Conservation (phyloP, 2,113 vertebrate species). For the Pagrus major region DNA sequence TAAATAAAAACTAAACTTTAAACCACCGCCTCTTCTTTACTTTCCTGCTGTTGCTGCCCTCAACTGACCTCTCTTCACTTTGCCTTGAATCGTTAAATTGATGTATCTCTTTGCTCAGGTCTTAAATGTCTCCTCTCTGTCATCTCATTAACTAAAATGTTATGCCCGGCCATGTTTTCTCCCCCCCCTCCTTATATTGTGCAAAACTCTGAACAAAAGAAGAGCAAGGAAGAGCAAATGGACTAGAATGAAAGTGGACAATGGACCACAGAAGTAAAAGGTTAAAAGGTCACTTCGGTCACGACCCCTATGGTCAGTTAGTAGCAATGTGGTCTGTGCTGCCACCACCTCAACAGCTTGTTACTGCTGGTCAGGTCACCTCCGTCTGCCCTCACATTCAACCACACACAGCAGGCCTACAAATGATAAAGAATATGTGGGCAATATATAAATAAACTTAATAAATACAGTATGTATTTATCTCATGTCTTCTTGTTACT, state of each 20-base stretch:
- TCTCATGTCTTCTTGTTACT: not conserved
- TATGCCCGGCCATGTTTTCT: constrained; percentile 44
- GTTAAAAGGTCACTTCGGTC: constrained; percentile 59
- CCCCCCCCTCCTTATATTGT: constrained; percentile 22
- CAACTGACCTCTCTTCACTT: not conserved
- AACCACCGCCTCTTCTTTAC: not conserved
- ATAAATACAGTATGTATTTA: not conserved
- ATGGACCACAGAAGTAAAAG: constrained; percentile 55
- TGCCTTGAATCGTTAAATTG: constrained; percentile 33
- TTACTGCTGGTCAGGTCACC: constrained; percentile 57
- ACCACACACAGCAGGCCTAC: constrained; percentile 34
- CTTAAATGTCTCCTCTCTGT: constrained; percentile 46
- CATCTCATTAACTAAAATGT: constrained; percentile 60
- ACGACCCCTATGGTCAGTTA: constrained; percentile 63
- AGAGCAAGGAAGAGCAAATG: constrained; percentile 50
- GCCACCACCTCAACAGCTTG: constrained; percentile 60
- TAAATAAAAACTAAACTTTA: not conserved
- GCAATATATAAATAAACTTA: not conserved
- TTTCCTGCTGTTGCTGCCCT: not conserved
- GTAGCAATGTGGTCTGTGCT: constrained; percentile 53
- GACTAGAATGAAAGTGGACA: constrained; percentile 57
- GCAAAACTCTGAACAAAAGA: constrained; percentile 54
- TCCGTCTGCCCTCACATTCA: constrained; percentile 19
- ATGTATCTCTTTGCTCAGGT: constrained; percentile 38
- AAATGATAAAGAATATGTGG: not conserved